Evolutionary conservation across 2,888 invertebrate genomes (phyloP).

Genomic region (Euzophera pinguis): DNA sequence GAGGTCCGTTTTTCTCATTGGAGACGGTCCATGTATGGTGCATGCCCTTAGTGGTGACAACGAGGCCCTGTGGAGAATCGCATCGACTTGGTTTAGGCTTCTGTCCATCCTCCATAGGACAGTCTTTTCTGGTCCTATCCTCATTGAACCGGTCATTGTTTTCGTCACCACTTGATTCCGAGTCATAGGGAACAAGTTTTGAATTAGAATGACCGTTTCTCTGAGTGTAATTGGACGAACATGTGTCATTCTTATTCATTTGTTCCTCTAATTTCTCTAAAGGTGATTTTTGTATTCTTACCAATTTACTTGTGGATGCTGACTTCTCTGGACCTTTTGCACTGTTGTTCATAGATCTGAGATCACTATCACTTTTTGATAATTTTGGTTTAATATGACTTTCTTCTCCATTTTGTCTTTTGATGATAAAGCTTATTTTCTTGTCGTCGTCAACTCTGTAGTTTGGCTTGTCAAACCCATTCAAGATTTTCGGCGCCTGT

Average conservation of each 20-base stretch:
- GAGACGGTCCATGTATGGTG: constrained; percentile 71
- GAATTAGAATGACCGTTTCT: constrained; percentile 50
- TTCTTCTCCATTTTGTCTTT: constrained; percentile 54
- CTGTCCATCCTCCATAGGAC: constrained; percentile 29
- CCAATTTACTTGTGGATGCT: constrained; percentile 47
- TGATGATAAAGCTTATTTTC: constrained; percentile 56
- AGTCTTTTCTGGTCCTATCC: constrained; percentile 27
- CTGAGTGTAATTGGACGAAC: constrained; percentile 37
- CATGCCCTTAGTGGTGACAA: constrained; percentile 61
- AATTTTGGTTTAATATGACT: constrained; percentile 42
- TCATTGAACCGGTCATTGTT: constrained; percentile 33
- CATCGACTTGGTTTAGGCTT: constrained; percentile 57
- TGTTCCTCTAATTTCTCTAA: constrained; percentile 69
- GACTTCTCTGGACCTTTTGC: constrained; percentile 46
- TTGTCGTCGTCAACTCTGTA: constrained; percentile 54
- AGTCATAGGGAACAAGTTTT: constrained; percentile 80
- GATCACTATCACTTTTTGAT: constrained; percentile 54
- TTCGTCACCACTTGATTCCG: constrained; percentile 77
- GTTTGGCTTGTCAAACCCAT: constrained; percentile 48
- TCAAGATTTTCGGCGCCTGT: constrained; percentile 47
- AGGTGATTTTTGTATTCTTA: constrained; percentile 60
- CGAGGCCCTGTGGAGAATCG: constrained; percentile 48
- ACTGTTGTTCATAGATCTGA: constrained; percentile 34
- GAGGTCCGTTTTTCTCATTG: constrained; percentile 56
- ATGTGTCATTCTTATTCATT: constrained; percentile 59